These are phyloP conservation scores for Virgularia gustaviana DNA, from an alignment of 92 coral and sea anemone genomes.

Conservation along the genomic window DNA sequence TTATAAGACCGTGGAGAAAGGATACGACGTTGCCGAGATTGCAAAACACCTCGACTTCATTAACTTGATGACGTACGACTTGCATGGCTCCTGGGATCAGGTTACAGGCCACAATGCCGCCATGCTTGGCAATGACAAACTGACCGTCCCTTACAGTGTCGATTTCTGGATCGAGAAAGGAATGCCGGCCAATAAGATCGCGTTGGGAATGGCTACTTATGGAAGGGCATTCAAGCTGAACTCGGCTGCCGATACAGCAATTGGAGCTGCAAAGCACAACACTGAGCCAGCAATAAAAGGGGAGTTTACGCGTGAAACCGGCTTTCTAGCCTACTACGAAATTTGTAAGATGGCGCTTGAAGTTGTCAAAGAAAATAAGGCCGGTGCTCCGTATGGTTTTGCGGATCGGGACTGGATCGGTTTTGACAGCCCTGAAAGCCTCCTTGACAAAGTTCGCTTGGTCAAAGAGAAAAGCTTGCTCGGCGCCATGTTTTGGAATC, in stretches of 20 bases:
- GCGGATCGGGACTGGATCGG: constrained; percentile 62
- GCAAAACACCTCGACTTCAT: constrained; percentile 62
- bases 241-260: constrained; percentile 9
- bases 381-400: constrained; percentile 75
- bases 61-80: constrained; percentile 84
- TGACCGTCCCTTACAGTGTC: constrained; percentile 29
- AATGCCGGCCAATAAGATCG: constrained; percentile 48
- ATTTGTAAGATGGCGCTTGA: constrained; percentile 61
- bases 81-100: constrained; percentile 79
- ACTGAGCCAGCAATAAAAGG: constrained; percentile 44
- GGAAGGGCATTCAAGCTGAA: constrained; percentile 46
- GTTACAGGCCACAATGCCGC: constrained; percentile 60
- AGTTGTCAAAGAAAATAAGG: constrained; percentile 46
- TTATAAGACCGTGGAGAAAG: constrained; percentile 56
- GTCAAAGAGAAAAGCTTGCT: background rate
- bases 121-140: constrained; percentile 16
- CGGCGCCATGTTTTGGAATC: background rate
- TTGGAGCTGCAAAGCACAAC: constrained; percentile 40
- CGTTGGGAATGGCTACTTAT: constrained; percentile 48
- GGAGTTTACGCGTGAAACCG: constrained; percentile 44
- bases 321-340: constrained; percentile 68
- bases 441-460: background rate
- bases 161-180: constrained; percentile 46
- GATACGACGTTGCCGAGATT: constrained; percentile 65
- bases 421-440: constrained; percentile 44